Base-by-base conservation (phyloP, 2,888 invertebrate genomes). In the Tenthredo mesomela region DNA sequence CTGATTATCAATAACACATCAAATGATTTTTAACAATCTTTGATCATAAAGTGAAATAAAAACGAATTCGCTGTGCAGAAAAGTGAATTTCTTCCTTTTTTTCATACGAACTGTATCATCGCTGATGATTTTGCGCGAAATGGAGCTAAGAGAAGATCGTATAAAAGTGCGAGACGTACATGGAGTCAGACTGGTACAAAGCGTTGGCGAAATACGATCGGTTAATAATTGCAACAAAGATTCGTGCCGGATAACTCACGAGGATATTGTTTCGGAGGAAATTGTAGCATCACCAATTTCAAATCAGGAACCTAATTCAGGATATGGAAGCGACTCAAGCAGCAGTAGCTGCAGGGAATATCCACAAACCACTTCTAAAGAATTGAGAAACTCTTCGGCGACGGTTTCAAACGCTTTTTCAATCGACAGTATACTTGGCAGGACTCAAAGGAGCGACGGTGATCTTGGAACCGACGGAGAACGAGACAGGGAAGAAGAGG, bases 361-460 rank as follows among this genome's bases (percentile, higher is more conserved):
- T 84, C 70, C 33, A n/a, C 85, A 67, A 29, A 50, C 18, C 0
- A 15, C 85, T 33, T 83, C 84, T 2, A 86, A 87, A 29, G 78
- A 73, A 10, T 58, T 86, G 29, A 89, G 87, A 18, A 86, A 86
- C 65, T 85, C 87, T 5, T 86, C 89, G 58, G 84, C 87, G 3
- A 75, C 87, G 9, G 87, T 87, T 78, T 87, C 90, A n/a, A 92
- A 90, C 86, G 91, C 91, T 37, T 92, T 92, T 75, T 91, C 92
- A 2, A 92, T 92, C 83, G 92, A 92, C 84, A 92, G 89, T 85
- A 92, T 92, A 82, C 88, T 92, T 4, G 91, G 89, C 7, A 87
- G 89, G 0, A 85, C 87, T 21, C 86, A 29, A 25, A 61, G 83
- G 29, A 82, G 73, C 21, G 25, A 84, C 58, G 50, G 67, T 18